Evolutionary conservation across 2,113 vertebrate genomes (phyloP).

Genomic region (Pygoscelis antarcticus): DNA sequence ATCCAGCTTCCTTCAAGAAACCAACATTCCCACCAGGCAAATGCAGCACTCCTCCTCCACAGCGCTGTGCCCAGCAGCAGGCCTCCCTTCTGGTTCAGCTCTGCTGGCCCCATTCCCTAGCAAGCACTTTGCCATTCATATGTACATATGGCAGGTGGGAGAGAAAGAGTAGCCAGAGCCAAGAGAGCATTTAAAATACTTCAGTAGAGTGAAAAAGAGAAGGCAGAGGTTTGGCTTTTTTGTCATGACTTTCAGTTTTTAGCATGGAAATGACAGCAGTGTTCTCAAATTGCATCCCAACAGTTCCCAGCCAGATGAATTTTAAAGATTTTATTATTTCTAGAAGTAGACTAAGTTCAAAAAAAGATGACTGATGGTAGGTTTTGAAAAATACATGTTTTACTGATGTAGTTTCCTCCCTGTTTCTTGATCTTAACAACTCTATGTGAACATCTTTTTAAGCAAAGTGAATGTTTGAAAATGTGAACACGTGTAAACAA

Average conservation of each 20-base stretch:
- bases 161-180: background rate
- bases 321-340: slow-evolving; percentile 33
- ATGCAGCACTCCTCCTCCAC: background rate
- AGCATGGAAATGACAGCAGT: background rate
- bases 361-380: background rate
- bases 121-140: background rate
- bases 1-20: background rate
- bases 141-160: background rate
- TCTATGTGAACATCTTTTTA: background rate
- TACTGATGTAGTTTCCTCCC: background rate
- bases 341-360: background rate
- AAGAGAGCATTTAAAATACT: background rate
- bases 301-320: background rate
- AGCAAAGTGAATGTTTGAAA: background rate
- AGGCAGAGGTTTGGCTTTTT: background rate
- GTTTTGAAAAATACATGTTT: background rate
- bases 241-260: background rate
- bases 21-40: background rate
- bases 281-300: slow-evolving; percentile 20
- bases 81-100: background rate
- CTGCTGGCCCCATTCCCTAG: background rate
- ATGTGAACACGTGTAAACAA: background rate
- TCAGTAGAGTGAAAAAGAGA: background rate
- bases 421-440: background rate
- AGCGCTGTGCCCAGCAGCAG: background rate